A percentile compares a stretch with the other conserved stretches of the same genome.
Evolutionary conservation across 2,888 invertebrate genomes (phyloP).

Genomic region (Zygogramma bicolorata): DNA sequence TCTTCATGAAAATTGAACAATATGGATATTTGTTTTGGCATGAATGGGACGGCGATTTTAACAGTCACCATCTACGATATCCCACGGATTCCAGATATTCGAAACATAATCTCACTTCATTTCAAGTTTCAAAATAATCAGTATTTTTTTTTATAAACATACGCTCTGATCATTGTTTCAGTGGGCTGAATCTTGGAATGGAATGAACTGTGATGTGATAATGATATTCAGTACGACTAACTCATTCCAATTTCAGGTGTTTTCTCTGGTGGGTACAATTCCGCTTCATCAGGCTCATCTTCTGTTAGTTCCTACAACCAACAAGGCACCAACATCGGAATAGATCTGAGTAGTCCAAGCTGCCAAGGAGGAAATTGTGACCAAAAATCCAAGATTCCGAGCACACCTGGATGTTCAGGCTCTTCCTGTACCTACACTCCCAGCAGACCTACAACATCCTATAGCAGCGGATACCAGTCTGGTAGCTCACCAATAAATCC

Average conservation of each 20-base stretch:
- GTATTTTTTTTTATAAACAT: too few species aligned
- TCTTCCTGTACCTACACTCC: not conserved
- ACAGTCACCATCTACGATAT: too few species aligned
- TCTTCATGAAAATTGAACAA: not conserved
- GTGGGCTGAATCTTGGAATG: too few species aligned
- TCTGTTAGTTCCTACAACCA: not conserved
- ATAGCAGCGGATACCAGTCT: not conserved
- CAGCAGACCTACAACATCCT: not conserved
- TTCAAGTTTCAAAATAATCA: too few species aligned
- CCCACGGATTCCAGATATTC: too few species aligned
- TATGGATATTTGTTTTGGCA: too few species aligned
- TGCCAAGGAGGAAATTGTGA: slow-evolving; percentile 11
- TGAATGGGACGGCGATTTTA: too few species aligned
- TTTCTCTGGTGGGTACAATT: not conserved
- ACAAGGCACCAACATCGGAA: not conserved
- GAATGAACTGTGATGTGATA: too few species aligned
- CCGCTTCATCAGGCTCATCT: not conserved
- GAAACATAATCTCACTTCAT: too few species aligned
- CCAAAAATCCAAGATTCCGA: not conserved
- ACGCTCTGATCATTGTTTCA: too few species aligned
- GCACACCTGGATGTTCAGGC: not conserved
- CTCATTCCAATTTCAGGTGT: not conserved
- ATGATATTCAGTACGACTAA: not conserved
- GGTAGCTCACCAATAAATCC: not conserved
- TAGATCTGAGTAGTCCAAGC: not conserved